Conservation (phyloP, 2,888 invertebrate species). For the Epistrophe grossulariae region DNA sequence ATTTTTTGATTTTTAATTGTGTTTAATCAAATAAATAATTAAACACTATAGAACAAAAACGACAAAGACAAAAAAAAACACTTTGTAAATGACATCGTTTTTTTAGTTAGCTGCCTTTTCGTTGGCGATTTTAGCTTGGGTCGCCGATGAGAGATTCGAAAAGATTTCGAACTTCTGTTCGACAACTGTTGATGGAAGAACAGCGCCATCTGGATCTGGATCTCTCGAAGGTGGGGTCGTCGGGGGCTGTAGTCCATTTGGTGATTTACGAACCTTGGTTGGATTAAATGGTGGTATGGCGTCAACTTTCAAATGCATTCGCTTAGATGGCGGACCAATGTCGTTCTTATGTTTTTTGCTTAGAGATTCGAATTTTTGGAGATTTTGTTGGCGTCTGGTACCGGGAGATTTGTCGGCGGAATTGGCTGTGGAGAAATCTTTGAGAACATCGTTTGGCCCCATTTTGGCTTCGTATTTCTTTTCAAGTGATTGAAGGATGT, state of each 20-base stretch:
- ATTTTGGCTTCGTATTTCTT: constrained; percentile 86
- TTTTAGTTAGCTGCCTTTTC: constrained; percentile 65
- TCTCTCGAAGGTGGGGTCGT: constrained; percentile 77
- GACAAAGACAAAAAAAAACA: constrained; percentile 32
- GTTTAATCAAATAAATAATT: constrained; percentile 76
- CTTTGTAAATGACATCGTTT: neutral
- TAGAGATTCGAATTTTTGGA: constrained; percentile 82
- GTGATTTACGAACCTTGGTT: constrained; percentile 85
- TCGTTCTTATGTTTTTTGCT: constrained; percentile 83
- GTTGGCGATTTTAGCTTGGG: constrained; percentile 81
- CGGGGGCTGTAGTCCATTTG: constrained; percentile 81
- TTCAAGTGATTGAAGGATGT: constrained; percentile 95
- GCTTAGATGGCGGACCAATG: constrained; percentile 83
- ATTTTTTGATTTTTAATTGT: constrained; percentile 71
- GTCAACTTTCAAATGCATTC: constrained; percentile 83
- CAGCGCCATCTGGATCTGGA: constrained; percentile 62
- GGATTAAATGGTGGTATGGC: constrained; percentile 84
- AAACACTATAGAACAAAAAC: constrained; percentile 43
- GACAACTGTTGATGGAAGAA: constrained; percentile 64
- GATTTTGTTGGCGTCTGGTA: constrained; percentile 82
- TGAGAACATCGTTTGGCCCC: constrained; percentile 82
- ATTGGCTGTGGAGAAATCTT: constrained; percentile 84
- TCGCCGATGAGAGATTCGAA: constrained; percentile 86
- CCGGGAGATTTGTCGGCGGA: constrained; percentile 82
- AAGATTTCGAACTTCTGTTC: constrained; percentile 71